Percentiles rank a stretch among this genome's conserved stretches.
Evolutionary conservation across 2,797 vertebrate genomes (phyloP).

Genomic region (Microctenopoma steveboyesi): DNA sequence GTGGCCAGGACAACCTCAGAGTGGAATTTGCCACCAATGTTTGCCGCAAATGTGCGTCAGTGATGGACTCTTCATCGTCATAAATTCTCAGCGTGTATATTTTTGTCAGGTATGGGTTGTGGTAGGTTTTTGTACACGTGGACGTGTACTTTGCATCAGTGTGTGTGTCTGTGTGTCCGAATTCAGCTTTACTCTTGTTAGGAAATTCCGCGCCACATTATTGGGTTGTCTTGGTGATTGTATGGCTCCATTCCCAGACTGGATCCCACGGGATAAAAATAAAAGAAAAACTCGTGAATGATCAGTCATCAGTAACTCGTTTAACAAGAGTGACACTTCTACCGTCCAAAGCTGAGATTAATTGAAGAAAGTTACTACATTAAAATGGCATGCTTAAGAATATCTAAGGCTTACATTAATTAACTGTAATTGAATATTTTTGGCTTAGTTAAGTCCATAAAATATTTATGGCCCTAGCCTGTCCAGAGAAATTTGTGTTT

Average conservation of each 20-base stretch:
- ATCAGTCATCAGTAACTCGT: slow-evolving; percentile 71
- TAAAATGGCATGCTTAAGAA: slow-evolving; percentile 61
- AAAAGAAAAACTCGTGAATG: slow-evolving; percentile 67
- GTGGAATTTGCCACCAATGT: slow-evolving; percentile 54
- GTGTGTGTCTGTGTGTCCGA: slow-evolving; percentile 49
- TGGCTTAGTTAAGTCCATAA: slow-evolving; percentile 33
- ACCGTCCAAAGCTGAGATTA: slow-evolving; percentile 55
- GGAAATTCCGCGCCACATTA: slow-evolving; percentile 81
- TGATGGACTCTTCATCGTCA: slow-evolving; percentile 50
- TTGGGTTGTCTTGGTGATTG: slow-evolving; percentile 78
- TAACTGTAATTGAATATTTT: slow-evolving; percentile 51
- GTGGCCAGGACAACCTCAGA: slow-evolving; percentile 54
- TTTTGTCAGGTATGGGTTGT: slow-evolving; percentile 59
- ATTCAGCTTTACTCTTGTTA: slow-evolving; percentile 76
- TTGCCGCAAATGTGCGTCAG: slow-evolving; percentile 54
- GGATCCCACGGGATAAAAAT: slow-evolving; percentile 71
- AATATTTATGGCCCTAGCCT: slow-evolving; percentile 53
- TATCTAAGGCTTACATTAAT: slow-evolving; percentile 55
- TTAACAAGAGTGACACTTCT: slow-evolving; percentile 64
- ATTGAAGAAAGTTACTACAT: slow-evolving; percentile 57
- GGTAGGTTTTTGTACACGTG: slow-evolving; percentile 52
- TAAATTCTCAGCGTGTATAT: slow-evolving; percentile 53
- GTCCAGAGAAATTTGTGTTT: slow-evolving; percentile 40
- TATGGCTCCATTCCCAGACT: slow-evolving; percentile 80
- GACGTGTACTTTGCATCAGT: slow-evolving; percentile 25